Evolutionary conservation across 2,797 vertebrate species (phyloP).

Genomic region (Leuciscus waleckii): DNA sequence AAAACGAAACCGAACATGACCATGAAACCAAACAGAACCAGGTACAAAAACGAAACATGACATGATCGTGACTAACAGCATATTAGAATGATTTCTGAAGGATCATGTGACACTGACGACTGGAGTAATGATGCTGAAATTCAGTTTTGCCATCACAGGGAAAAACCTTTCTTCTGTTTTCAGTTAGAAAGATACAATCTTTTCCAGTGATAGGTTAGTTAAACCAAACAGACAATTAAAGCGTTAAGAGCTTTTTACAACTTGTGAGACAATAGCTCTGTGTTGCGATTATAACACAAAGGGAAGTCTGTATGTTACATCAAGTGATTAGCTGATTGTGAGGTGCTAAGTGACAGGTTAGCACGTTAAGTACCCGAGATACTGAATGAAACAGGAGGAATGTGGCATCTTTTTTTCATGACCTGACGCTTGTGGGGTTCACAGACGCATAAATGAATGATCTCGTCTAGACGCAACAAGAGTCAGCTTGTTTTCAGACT

Average conservation of each 20-base stretch:
- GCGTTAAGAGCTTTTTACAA: neutral
- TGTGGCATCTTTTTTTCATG: conserved; percentile 46
- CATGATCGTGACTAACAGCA: neutral
- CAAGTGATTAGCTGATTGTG: conserved; percentile 30
- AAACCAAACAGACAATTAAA: neutral
- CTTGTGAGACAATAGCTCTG: conserved; percentile 14
- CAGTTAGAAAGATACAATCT: neutral
- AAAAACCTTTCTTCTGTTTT: conserved; percentile 2
- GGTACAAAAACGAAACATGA: neutral
- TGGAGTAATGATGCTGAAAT: neutral
- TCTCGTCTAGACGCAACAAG: conserved; percentile 51
- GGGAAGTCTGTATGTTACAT: conserved; percentile 9
- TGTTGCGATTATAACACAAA: conserved; percentile 4
- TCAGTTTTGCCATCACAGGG: neutral
- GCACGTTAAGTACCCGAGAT: conserved; percentile 17
- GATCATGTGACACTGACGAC: neutral
- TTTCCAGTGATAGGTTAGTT: neutral
- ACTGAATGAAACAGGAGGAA: conserved; percentile 39
- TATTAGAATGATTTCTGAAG: neutral
- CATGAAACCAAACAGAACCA: neutral
- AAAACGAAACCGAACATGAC: neutral
- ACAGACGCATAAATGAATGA: conserved; percentile 48
- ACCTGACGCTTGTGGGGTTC: conserved; percentile 31
- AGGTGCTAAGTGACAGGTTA: conserved; percentile 44
- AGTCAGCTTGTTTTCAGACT: conserved; percentile 47